These are phyloP conservation scores for Channa maculata DNA, from an alignment of 2,113 vertebrate genomes.

Conservation along the genomic window DNA sequence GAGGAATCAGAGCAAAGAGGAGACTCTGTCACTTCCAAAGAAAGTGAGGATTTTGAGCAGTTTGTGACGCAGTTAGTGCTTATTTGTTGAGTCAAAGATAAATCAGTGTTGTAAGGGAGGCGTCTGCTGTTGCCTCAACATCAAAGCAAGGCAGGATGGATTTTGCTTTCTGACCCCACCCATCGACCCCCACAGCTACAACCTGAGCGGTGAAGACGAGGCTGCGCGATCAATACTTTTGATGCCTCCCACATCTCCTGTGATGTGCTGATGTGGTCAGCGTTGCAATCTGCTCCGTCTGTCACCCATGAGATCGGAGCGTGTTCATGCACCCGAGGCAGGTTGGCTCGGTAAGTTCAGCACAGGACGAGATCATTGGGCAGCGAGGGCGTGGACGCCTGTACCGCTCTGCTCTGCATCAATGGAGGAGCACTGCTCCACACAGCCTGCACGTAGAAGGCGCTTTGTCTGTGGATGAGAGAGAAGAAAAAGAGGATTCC, in stretches of 20 bases:
- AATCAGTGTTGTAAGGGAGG: too few species aligned
- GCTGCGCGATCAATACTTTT: conserved; percentile 49
- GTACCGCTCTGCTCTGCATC: background rate
- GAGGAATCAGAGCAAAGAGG: too few species aligned
- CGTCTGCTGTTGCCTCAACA: background rate
- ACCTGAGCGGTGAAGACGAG: conserved; percentile 44
- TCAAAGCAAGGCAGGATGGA: conserved; percentile 56
- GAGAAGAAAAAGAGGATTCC: background rate
- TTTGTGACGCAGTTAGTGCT: too few species aligned
- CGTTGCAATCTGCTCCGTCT: conserved; percentile 49
- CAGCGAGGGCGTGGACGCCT: background rate
- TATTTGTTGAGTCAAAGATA: too few species aligned
- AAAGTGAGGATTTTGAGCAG: too few species aligned
- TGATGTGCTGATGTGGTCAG: conserved; percentile 58
- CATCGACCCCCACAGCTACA: background rate
- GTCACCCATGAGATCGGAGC: conserved; percentile 41
- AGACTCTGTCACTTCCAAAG: too few species aligned
- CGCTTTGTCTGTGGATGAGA: conserved; percentile 3
- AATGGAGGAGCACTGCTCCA: background rate
- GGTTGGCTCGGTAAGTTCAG: conserved; percentile 1
- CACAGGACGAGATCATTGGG: conserved; percentile 16
- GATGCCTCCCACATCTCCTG: conserved; percentile 50
- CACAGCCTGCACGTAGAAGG: background rate
- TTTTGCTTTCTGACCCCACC: conserved; percentile 23
- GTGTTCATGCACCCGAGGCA: conserved; percentile 9